phyloP scores from a whole-genome alignment of 2,888 invertebrate species.

The Hemithea aestivaria region DNA sequence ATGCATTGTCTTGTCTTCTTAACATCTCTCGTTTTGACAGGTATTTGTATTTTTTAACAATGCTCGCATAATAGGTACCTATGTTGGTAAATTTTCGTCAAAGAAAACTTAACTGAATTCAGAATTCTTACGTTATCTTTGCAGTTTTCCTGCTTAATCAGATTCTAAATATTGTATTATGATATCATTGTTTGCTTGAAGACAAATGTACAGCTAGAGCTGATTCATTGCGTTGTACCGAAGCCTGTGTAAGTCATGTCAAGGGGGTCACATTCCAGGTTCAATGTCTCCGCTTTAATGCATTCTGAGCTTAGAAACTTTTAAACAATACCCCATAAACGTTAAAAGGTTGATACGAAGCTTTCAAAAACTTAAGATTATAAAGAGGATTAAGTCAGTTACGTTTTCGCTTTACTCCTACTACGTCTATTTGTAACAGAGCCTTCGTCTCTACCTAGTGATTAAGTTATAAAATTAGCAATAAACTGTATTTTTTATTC shows the following conservation, averaged over 20 bases:
- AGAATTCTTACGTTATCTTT: neutral
- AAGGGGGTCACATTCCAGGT: conserved; percentile 59
- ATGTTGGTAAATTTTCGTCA: conserved; percentile 3
- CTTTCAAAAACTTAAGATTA: conserved; percentile 48
- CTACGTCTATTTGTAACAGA: conserved; percentile 2
- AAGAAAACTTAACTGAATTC: neutral
- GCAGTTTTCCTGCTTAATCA: conserved; percentile 8
- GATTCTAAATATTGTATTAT: conserved; percentile 19
- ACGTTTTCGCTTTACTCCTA: conserved; percentile 11
- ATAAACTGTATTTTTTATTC: no score
- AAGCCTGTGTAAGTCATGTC: conserved; percentile 43
- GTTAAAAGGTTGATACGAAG: conserved; percentile 48
- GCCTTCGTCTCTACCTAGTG: no score
- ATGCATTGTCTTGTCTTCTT: conserved; percentile 36
- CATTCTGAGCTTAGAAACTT: conserved; percentile 49
- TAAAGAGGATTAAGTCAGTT: conserved; percentile 18
- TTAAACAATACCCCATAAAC: conserved; percentile 61
- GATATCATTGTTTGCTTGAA: conserved; percentile 42
- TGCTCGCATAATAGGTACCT: conserved; percentile 1
- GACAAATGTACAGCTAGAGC: conserved; percentile 37
- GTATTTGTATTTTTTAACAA: conserved; percentile 6
- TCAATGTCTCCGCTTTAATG: conserved; percentile 60
- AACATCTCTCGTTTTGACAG: conserved; percentile 20
- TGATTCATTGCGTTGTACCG: conserved; percentile 52
- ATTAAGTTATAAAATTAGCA: no score